Base-by-base conservation (phyloP, 2,888 invertebrate genomes). In the Cyaniris semiargus region DNA sequence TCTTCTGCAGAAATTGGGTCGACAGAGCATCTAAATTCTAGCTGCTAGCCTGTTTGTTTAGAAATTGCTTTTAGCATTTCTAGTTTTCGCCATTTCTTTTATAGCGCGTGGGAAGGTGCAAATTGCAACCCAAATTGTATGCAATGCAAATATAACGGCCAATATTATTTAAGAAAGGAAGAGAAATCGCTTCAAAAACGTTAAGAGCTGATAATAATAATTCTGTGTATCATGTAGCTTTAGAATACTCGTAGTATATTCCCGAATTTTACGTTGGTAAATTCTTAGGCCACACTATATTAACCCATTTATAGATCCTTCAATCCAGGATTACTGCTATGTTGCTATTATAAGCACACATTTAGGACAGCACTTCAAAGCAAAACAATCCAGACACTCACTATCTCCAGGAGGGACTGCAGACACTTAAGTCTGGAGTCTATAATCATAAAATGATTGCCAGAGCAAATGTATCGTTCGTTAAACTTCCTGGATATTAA, bases 341-440 rank as follows among this genome's bases (percentile, higher is more conserved):
- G 66, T 66, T 66, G 78, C 78, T 77, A 79, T 78, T 78, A 76
- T 79, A 76, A 78, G 48, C 23, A 76, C 31, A 79, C 83, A 89
- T 89, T 88, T 83, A 85, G 88, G 87, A 80, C 86, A 83, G 84
- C 89, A 88, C 87, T 89, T 81, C 82, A 85, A 82, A 85, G 86
- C 89, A 87, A 86, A 84, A 85, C 84, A 84, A 86, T 83, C 80
- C 87, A 88, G 87, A 86, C 85, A 81, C 82, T 82, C 70, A 78
- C 53, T 82, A 82, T 82, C 79, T 82, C 60, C 81, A 80, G 80
- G 79, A 81, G 81, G 78, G 80, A 78, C 79, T 80, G 79, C 80
- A 84, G 84, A 81, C 78, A 80, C 79, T 78, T 78, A 76, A 80
- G 77, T 79, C 76, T 74, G 79, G 76, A 80, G 53, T 78, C 78